Conservation (phyloP, 2,797 vertebrate species). For the Potorous gilbertii region DNA sequence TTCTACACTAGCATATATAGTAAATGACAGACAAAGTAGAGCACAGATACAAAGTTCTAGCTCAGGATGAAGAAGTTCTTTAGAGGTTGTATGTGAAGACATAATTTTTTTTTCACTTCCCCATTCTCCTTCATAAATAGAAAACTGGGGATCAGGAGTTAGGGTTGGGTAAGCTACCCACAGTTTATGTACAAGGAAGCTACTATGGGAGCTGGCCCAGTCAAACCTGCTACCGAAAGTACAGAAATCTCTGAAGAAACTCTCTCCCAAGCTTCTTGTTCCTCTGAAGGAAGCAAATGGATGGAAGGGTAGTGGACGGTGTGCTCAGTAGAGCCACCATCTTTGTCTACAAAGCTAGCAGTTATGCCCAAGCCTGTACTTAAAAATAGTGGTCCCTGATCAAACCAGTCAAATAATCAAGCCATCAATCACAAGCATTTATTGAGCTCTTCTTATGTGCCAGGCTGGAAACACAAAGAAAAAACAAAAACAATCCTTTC, state of each 20-base stretch:
- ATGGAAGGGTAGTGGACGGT: not conserved
- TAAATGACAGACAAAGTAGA: not conserved
- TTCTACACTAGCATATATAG: not conserved
- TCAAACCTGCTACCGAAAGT: not conserved
- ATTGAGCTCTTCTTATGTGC: not conserved
- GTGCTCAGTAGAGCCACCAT: not conserved
- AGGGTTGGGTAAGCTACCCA: not conserved
- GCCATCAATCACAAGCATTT: not conserved
- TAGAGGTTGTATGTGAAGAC: not conserved
- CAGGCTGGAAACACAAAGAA: not conserved
- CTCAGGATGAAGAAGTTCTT: not conserved
- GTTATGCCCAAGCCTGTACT: not conserved
- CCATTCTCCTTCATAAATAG: not conserved
- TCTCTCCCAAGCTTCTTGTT: not conserved
- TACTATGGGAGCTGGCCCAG: not conserved
- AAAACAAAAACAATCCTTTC: not conserved
- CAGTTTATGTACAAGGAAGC: not conserved
- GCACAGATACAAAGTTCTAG: not conserved
- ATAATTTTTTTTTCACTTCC: not conserved
- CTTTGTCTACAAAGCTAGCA: constrained; percentile 8
- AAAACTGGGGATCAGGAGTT: not conserved
- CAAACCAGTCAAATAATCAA: not conserved
- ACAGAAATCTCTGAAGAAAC: not conserved
- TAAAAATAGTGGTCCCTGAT: not conserved
- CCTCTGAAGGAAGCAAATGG: not conserved